Evolutionary conservation across 2,113 vertebrate genomes (phyloP).

Genomic region (Mixornis gularis): DNA sequence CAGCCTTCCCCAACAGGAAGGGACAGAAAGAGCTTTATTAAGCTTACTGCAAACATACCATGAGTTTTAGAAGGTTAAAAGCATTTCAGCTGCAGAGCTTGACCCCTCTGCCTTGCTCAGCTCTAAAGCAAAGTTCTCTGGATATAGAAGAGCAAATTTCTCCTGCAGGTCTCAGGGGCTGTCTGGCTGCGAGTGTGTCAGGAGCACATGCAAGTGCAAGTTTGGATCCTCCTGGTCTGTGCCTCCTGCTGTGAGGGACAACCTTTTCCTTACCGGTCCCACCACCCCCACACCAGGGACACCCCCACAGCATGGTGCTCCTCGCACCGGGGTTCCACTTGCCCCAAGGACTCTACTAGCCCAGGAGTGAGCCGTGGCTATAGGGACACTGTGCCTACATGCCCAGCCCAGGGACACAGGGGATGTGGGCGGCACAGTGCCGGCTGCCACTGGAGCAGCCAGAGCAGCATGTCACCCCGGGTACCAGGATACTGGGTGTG

Average conservation of each 20-base stretch:
- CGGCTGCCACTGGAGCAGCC: background rate
- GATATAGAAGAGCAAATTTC: background rate
- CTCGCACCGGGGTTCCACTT: accelerated
- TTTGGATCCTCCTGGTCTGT: background rate
- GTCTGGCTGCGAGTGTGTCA: accelerated
- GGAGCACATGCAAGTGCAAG: background rate
- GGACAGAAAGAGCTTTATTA: background rate
- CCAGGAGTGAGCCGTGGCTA: accelerated
- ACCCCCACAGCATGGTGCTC: accelerated
- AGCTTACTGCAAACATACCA: background rate
- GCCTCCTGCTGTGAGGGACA: background rate
- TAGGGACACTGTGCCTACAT: accelerated
- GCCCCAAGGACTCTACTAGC: accelerated
- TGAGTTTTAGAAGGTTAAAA: background rate
- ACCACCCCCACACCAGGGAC: background rate
- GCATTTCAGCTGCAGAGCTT: background rate
- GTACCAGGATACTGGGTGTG: background rate
- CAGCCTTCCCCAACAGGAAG: background rate
- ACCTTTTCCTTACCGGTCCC: background rate
- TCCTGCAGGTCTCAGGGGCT: background rate
- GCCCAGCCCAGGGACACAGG: background rate
- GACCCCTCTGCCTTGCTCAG: background rate
- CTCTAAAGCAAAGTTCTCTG: background rate
- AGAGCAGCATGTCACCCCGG: accelerated
- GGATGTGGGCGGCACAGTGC: accelerated